Base-by-base conservation (phyloP, 1,140 invertebrate genomes). In the Branchinecta lynchi region DNA sequence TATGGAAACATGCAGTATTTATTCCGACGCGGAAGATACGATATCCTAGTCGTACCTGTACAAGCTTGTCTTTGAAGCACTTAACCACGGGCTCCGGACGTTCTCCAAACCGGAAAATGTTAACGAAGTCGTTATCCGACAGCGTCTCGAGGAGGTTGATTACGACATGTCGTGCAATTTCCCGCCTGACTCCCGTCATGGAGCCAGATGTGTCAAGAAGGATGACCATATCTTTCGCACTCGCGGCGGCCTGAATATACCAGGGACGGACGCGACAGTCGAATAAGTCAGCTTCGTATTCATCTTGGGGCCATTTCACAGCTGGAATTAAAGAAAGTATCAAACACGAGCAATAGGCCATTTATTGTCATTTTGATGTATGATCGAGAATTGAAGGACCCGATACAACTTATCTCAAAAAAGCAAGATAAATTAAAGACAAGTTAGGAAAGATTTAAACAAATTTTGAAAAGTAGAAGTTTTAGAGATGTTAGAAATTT, bases 71-170 rank as follows among this genome's bases (percentile, higher is more conserved):
- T 70, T 85, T 84, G 77, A 94, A 95, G 78, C 93, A 96, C 0
- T 83, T 80, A 3, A 93, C 86, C 7, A 89, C 81, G 72, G 88
- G 84, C 8, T 82, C 76, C 0, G 85, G 84, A 0, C 78, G 78
- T 43, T 85, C 82, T 43, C 85, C 86, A 76, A 89, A 93, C 66
- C 84, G 86, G 68, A 93, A 86, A 44, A 99, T 87, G 73, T 96
- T 96, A 65, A 99, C 88, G 76, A 92, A 97, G 79, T 99, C 97
- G 78, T 99, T 96, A 76, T 98, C 96, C 9, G 90, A 96, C 8
- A 99, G 84, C 0, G 97, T 99, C 45, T 96, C 90, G 71, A 99
- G 78, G 65, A 99, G 88, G 45, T 87, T 88, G 15, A 84, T 81
- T 68, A 96, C 87, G 0, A 95, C 93, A 70, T 84, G 85, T 76